phyloP scores from a whole-genome alignment of 92 coral and sea anemone species.

The Actinernus sp. region DNA sequence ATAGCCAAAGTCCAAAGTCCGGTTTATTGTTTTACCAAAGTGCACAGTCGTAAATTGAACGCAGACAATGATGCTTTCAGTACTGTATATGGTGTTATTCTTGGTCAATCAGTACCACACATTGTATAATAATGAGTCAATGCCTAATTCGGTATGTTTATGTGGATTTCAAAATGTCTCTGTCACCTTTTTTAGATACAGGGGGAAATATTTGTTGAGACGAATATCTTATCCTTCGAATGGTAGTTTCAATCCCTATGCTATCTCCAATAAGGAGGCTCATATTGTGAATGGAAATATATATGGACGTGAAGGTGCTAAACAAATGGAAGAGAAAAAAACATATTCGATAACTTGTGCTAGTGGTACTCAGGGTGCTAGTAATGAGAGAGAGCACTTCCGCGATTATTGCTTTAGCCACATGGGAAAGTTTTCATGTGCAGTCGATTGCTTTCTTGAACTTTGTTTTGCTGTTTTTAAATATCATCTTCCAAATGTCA shows the following conservation, averaged over 20 bases:
- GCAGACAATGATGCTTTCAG: too few relatives aligned
- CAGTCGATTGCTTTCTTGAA: slow-evolving; percentile 74
- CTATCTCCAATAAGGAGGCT: slow-evolving; percentile 52
- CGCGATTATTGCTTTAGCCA: slow-evolving; percentile 62
- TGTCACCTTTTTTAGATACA: slow-evolving; percentile 6
- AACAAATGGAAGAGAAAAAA: not conserved
- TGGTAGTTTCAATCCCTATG: slow-evolving; percentile 20
- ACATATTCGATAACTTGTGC: not conserved
- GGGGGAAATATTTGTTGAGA: slow-evolving; percentile 57
- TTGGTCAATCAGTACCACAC: too few relatives aligned
- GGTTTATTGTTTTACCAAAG: too few relatives aligned
- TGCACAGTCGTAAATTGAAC: too few relatives aligned
- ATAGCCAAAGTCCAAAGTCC: too few relatives aligned
- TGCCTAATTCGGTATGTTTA: too few relatives aligned
- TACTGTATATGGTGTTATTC: too few relatives aligned
- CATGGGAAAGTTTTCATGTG: slow-evolving; percentile 68
- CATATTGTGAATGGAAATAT: slow-evolving; percentile 54
- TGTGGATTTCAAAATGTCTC: too few relatives aligned
- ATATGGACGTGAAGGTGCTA: not conserved
- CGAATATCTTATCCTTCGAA: slow-evolving; percentile 41
- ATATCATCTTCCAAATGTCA: slow-evolving; percentile 35
- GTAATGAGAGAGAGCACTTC: slow-evolving; percentile 53
- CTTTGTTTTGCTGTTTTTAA: slow-evolving; percentile 41
- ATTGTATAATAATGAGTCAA: too few relatives aligned
- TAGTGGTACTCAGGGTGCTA: slow-evolving; percentile 1